Evolutionary conservation across 2,113 vertebrate species (phyloP).

Genomic region (Procavia capensis): DNA sequence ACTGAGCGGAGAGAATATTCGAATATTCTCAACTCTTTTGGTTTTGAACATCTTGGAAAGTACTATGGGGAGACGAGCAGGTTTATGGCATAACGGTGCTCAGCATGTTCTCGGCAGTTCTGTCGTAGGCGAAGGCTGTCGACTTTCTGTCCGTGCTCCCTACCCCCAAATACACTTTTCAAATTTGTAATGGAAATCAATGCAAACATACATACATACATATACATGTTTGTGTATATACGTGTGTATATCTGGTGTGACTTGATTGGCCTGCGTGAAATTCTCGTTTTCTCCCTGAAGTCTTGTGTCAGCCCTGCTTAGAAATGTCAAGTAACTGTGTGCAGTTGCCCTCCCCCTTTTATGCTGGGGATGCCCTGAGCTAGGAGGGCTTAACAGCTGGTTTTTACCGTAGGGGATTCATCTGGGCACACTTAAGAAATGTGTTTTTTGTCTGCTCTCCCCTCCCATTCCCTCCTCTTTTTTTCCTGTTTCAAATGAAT

Average conservation of each 20-base stretch:
- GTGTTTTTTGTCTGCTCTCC: background rate
- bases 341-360: background rate
- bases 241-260: too few species aligned
- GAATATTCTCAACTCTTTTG: conserved; percentile 64
- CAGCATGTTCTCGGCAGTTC: background rate
- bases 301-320: background rate
- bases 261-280: background rate
- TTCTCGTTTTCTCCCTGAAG: background rate
- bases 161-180: background rate
- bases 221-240: background rate
- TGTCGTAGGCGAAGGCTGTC: background rate
- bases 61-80: conserved; percentile 25
- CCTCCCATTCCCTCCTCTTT: background rate
- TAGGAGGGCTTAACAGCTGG: background rate
- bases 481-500: background rate
- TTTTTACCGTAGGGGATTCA: background rate
- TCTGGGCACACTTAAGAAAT: background rate
- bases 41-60: conserved; percentile 74
- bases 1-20: conserved; percentile 38
- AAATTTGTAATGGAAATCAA: conserved; percentile 25
- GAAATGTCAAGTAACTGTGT: background rate
- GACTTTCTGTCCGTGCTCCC: background rate
- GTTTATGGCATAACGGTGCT: background rate
- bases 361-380: background rate
- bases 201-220: too few species aligned